These are phyloP conservation scores for Lapara coniferarum DNA, from an alignment of 2,888 invertebrate genomes.

Conservation along the genomic window DNA sequence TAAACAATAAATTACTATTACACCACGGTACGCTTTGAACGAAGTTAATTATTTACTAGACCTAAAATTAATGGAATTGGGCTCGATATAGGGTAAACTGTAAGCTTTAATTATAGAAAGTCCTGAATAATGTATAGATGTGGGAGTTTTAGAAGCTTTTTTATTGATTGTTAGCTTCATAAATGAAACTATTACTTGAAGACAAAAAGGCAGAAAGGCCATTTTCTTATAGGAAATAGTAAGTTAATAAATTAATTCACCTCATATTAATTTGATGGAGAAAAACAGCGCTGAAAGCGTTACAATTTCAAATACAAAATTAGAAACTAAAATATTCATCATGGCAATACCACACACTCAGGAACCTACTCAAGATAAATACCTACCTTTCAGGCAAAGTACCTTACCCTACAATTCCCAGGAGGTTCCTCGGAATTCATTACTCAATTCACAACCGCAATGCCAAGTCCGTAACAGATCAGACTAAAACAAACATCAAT, in stretches of 20 bases:
- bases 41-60: constrained; percentile 24
- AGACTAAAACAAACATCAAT: constrained; percentile 7
- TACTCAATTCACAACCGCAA: constrained; percentile 1
- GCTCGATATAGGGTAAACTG: neutral
- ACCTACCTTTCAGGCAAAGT: neutral
- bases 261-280: too few species aligned
- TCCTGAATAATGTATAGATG: neutral
- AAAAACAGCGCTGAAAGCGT: too few species aligned
- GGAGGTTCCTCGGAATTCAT: constrained; percentile 5
- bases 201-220: too few species aligned
- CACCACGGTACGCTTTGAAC: neutral
- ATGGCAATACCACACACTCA: too few species aligned
- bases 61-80: constrained; percentile 23
- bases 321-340: too few species aligned
- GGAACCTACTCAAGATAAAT: too few species aligned
- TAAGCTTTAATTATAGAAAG: neutral
- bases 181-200: neutral
- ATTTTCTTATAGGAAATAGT: too few species aligned
- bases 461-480: neutral
- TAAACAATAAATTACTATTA: constrained; percentile 34
- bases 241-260: too few species aligned
- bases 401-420: neutral
- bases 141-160: neutral
- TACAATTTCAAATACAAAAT: too few species aligned
- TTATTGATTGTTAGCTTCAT: neutral